Conservation (phyloP, 2,797 vertebrate species). For the Sebastes hubbsi region DNA sequence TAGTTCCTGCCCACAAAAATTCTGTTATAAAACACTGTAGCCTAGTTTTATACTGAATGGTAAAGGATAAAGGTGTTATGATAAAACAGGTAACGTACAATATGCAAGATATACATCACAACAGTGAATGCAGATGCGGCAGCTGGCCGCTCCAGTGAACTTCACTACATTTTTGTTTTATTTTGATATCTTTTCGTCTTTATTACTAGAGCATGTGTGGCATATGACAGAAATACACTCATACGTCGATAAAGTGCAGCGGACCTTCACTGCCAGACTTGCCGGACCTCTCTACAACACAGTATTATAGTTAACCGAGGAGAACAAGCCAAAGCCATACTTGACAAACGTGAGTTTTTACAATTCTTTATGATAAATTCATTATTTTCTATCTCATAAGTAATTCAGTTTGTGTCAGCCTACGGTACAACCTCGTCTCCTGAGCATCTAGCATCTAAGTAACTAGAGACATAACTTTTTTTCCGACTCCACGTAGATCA, state of each 20-base stretch:
- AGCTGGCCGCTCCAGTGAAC: background rate
- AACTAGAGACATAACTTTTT: no score
- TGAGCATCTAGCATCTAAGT: no score
- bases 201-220: background rate
- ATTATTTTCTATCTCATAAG: no score
- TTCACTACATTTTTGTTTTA: background rate
- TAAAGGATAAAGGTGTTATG: background rate
- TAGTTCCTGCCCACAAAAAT: background rate
- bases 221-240: background rate
- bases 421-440: no score
- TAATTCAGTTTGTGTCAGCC: no score
- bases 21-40: background rate
- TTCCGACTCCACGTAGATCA: no score
- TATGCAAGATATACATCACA: background rate
- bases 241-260: background rate
- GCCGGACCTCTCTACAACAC: background rate
- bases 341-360: no score
- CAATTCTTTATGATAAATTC: no score
- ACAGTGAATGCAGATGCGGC: background rate
- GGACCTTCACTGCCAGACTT: background rate
- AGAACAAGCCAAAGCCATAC: no score
- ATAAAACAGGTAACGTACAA: no score
- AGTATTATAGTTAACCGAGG: no score
- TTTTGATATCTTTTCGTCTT: background rate
- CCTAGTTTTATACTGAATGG: background rate